A percentile compares a stretch with the other conserved stretches of the same genome.
Conservation (phyloP, 2,113 vertebrate species). For the Oriolus oriolus region DNA sequence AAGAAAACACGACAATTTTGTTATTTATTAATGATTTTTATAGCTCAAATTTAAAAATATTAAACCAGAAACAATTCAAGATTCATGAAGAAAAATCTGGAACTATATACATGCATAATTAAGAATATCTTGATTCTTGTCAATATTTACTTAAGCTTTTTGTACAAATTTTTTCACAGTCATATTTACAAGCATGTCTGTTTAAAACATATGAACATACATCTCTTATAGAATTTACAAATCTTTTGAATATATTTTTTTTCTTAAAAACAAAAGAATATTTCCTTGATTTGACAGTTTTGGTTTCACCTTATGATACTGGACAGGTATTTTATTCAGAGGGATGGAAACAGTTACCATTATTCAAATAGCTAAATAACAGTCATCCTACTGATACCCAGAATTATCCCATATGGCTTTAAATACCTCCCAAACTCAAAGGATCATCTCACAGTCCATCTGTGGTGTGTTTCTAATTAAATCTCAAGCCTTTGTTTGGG, state of each 20-base stretch:
- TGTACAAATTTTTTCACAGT: slow-evolving; percentile 26
- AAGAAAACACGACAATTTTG: not conserved
- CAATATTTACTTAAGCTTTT: slow-evolving; percentile 18
- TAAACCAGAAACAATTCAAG: slow-evolving; percentile 9
- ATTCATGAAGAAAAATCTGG: slow-evolving; percentile 9
- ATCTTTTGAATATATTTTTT: not conserved
- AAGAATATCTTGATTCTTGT: slow-evolving; percentile 3
- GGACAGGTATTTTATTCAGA: not conserved
- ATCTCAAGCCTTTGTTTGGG: not conserved
- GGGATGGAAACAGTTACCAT: not conserved
- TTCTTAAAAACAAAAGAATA: not conserved
- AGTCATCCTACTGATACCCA: not conserved
- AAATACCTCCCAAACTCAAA: not conserved
- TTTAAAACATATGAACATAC: slow-evolving; percentile 42
- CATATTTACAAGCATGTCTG: slow-evolving; percentile 13
- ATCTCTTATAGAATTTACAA: slow-evolving; percentile 35
- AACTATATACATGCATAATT: slow-evolving; percentile 47
- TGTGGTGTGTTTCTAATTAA: not conserved
- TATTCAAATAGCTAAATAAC: not conserved
- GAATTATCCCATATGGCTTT: slow-evolving; percentile 31
- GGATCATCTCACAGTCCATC: not conserved
- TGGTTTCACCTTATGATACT: not conserved
- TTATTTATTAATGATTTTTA: slow-evolving; percentile 37
- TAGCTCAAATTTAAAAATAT: slow-evolving; percentile 52
- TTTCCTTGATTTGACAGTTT: not conserved